Evolutionary conservation across 2,888 invertebrate species (phyloP).

Genomic region (Subacronicta megacephala): DNA sequence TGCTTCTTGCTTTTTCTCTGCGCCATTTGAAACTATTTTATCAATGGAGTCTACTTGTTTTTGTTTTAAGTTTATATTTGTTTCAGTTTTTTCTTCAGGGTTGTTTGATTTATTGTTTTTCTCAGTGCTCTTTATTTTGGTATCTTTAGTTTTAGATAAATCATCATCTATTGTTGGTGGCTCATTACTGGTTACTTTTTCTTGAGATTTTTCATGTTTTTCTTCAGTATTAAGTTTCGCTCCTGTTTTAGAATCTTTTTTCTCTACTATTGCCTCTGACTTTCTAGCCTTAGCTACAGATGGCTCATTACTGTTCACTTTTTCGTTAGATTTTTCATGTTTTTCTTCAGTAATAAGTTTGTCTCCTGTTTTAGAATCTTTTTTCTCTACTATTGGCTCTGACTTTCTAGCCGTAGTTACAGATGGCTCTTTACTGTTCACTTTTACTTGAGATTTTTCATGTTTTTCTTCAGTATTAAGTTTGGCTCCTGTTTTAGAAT

Average conservation of each 20-base stretch:
- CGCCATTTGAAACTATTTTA: not conserved
- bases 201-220: not conserved
- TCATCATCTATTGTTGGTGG: not conserved
- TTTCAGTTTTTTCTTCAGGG: not conserved
- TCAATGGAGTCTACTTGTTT: not conserved
- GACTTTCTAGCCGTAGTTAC: not conserved
- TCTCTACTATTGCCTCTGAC: not conserved
- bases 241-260: not conserved
- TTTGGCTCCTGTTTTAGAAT: not conserved
- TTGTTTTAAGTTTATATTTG: constrained; percentile 8
- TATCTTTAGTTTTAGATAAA: not conserved
- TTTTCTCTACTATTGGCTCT: not conserved
- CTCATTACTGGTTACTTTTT: constrained; percentile 3
- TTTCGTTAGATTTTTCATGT: not conserved
- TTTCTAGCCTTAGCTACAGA: not conserved
- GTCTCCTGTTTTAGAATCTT: not conserved
- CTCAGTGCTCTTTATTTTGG: not conserved
- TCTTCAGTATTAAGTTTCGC: not conserved
- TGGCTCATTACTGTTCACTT: constrained; percentile 2
- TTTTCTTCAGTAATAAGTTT: not conserved
- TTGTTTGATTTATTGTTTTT: constrained; percentile 1
- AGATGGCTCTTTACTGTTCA: constrained; percentile 2
- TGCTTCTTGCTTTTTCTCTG: not conserved
- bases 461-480: not conserved
- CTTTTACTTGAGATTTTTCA: not conserved